Conservation (phyloP, 1,140 invertebrate genomes). For the Olivierus martensii region DNA sequence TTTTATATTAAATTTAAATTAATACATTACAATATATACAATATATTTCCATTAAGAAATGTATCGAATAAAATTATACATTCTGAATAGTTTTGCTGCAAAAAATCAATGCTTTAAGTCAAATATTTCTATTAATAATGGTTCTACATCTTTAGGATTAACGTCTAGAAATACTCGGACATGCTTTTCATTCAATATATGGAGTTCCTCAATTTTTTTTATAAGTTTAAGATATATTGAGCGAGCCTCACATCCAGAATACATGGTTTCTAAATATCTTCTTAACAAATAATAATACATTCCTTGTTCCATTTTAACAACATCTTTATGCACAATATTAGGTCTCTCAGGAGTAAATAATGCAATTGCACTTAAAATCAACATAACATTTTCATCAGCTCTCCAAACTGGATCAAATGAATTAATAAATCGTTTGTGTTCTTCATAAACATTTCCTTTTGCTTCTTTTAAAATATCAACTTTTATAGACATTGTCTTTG, state of each 20-base stretch:
- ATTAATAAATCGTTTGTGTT: conserved; percentile 62
- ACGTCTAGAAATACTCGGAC: conserved; percentile 77
- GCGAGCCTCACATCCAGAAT: conserved; percentile 67
- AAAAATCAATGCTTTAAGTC: conserved; percentile 49
- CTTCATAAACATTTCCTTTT: conserved; percentile 69
- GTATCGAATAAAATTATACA: no score
- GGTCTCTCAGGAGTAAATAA: conserved; percentile 70
- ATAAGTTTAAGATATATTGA: conserved; percentile 72
- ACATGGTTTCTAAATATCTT: conserved; percentile 68
- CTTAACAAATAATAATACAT: conserved; percentile 76
- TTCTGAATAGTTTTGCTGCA: no score
- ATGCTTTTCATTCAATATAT: conserved; percentile 68
- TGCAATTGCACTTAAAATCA: conserved; percentile 76
- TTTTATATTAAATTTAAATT: no score
- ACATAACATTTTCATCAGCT: conserved; percentile 70
- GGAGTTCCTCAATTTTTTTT: conserved; percentile 71
- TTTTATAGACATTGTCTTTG: conserved; percentile 40
- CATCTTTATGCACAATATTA: conserved; percentile 62
- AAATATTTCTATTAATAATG: conserved; percentile 81
- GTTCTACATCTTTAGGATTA: conserved; percentile 75
- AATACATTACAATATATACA: no score
- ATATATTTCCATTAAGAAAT: no score
- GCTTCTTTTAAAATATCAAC: conserved; percentile 73
- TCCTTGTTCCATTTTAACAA: conserved; percentile 77
- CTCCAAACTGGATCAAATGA: conserved; percentile 66